Conservation (phyloP, 2,888 invertebrate genomes). For the Tupiocoris notatus region DNA sequence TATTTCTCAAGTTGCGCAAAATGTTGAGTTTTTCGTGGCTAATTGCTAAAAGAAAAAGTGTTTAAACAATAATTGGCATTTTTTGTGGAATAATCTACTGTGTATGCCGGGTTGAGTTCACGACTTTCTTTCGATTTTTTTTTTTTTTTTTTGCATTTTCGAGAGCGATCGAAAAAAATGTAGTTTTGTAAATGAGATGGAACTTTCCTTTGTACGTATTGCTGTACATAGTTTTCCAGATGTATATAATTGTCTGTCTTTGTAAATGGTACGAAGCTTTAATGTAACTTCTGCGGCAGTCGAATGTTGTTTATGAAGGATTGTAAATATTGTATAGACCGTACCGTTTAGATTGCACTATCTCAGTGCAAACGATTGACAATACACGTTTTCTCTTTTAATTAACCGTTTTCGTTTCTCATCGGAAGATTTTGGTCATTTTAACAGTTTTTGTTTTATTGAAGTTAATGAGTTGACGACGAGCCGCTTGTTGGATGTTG, state of each 20-base stretch:
- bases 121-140: not conserved
- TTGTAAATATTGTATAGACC: conserved; percentile 19
- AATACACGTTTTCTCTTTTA: conserved; percentile 16
- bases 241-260: not conserved
- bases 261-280: conserved; percentile 20
- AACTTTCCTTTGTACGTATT: not conserved
- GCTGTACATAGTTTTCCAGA: not conserved
- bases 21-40: too few species aligned
- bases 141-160: not conserved
- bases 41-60: too few species aligned
- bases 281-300: not conserved
- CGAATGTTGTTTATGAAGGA: not conserved
- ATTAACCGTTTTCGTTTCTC: not conserved
- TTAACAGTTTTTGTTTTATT: not conserved
- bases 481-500: conserved; percentile 4
- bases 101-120: conserved; percentile 4
- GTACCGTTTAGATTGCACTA: conserved; percentile 7
- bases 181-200: not conserved
- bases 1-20: too few species aligned
- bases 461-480: not conserved
- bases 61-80: too few species aligned
- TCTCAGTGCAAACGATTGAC: conserved; percentile 16
- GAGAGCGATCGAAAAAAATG: not conserved
- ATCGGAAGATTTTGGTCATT: not conserved
- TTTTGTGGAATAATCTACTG: too few species aligned